Conservation (phyloP, 2,797 vertebrate genomes). For the Alcedo atthis region DNA sequence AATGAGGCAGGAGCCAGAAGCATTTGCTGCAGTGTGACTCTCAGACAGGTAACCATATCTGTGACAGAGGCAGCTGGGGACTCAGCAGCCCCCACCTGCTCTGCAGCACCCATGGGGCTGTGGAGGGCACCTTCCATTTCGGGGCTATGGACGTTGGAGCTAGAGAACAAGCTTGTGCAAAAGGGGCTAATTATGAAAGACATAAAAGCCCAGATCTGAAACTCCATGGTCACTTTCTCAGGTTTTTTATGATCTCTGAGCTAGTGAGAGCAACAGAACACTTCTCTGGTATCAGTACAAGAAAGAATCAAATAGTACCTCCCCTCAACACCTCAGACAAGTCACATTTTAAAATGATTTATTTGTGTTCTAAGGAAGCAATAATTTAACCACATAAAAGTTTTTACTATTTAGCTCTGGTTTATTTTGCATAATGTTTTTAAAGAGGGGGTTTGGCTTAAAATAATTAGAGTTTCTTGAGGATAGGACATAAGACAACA, state of each 20-base stretch:
- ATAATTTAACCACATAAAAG: not conserved
- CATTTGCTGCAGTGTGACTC: accelerated
- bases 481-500: not conserved
- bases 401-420: not conserved
- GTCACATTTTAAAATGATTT: not conserved
- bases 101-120: accelerated
- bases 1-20: not conserved
- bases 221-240: not conserved
- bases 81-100: accelerated
- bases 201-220: not conserved
- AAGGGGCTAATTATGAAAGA: not conserved
- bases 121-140: not conserved
- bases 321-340: not conserved
- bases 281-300: not conserved
- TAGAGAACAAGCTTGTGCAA: not conserved
- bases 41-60: accelerated
- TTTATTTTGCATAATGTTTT: not conserved
- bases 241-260: not conserved
- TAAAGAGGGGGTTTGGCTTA: not conserved
- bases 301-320: not conserved
- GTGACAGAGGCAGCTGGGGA: accelerated
- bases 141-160: accelerated
- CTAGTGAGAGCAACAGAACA: not conserved
- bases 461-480: not conserved
- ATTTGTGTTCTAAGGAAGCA: not conserved